phyloP scores from a whole-genome alignment of 1,140 invertebrate genomes.

The Chironomus tepperi region DNA sequence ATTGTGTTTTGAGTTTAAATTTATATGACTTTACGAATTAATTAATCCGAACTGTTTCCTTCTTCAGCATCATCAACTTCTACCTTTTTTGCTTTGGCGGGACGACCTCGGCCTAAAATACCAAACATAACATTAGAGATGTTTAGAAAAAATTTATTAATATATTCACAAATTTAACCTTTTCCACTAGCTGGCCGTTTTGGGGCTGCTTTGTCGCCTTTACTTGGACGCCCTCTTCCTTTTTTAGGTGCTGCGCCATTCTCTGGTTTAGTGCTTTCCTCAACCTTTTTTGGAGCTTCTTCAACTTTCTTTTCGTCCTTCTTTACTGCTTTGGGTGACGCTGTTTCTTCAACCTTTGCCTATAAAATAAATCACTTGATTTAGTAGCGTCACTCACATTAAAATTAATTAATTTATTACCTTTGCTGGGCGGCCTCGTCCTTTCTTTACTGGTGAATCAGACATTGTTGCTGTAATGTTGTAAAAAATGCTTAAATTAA shows the following conservation, averaged over 20 bases:
- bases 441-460: neutral
- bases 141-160: neutral
- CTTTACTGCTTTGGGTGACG: too few species aligned
- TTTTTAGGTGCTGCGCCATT: neutral
- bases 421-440: neutral
- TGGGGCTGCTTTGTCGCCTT: neutral
- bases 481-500: neutral
- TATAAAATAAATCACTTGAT: neutral
- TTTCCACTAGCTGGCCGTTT: neutral
- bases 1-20: neutral
- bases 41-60: neutral
- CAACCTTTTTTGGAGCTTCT: neutral
- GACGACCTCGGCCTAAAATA: neutral
- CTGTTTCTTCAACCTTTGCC: neutral
- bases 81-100: neutral
- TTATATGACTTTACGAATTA: conserved; percentile 5
- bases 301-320: neutral
- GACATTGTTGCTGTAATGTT: neutral
- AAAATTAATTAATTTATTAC: neutral
- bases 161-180: neutral
- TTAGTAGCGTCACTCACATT: neutral
- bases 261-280: neutral
- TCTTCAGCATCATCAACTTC: neutral
- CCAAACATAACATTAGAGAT: neutral
- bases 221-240: neutral